A percentile compares a stretch with the other conserved stretches of the same genome.
Evolutionary conservation across 2,113 vertebrate species (phyloP).

Genomic region (Apodemus sylvaticus): DNA sequence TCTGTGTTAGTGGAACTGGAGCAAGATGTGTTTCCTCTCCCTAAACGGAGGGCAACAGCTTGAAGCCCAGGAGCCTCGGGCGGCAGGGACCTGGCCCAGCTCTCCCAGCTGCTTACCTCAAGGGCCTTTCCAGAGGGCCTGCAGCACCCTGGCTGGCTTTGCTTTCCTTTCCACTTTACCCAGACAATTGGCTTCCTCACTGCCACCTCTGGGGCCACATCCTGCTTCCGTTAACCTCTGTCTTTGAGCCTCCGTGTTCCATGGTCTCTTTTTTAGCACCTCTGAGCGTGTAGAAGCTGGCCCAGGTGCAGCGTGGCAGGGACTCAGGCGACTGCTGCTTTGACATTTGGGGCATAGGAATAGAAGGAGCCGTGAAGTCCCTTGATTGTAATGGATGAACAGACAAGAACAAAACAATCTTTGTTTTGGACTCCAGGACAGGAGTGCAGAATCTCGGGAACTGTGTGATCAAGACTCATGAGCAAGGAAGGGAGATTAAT

Average conservation of each 20-base stretch:
- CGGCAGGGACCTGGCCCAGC: too few species aligned
- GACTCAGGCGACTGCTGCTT: neutral
- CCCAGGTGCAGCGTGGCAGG: neutral
- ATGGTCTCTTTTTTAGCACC: neutral
- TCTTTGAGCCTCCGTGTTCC: neutral
- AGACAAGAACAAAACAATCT: neutral
- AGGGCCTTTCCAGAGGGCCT: neutral
- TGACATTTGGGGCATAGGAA: neutral
- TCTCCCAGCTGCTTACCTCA: neutral
- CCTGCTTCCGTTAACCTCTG: constrained; percentile 70
- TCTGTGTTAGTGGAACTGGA: constrained; percentile 3
- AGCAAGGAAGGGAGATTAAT: neutral
- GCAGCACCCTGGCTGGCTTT: neutral
- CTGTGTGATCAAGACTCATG: neutral
- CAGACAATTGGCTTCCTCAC: constrained; percentile 31
- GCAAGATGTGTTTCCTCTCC: neutral
- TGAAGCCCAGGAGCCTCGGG: neutral
- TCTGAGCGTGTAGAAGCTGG: neutral
- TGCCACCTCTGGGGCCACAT: constrained; percentile 64
- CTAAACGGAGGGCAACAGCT: neutral
- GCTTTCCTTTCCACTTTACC: constrained; percentile 1
- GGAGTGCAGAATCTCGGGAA: neutral
- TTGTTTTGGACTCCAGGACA: neutral
- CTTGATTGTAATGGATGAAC: neutral
- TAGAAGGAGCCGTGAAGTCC: neutral